These are phyloP conservation scores for Scytalopus superciliaris DNA, from an alignment of 2,113 vertebrate species.

Conservation along the genomic window DNA sequence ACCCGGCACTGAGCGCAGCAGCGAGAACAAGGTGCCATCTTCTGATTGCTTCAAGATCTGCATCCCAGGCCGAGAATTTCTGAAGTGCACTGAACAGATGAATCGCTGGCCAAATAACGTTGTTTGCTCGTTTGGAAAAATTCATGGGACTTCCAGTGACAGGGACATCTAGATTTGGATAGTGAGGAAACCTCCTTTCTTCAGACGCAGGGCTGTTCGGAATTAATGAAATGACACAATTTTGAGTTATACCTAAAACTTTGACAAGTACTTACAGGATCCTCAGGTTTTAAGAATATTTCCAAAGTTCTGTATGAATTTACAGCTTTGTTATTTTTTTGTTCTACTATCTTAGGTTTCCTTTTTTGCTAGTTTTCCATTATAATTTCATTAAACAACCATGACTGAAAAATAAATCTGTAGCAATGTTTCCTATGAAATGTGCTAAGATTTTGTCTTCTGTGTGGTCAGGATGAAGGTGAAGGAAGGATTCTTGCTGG, in stretches of 20 bases:
- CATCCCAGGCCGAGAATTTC: neutral
- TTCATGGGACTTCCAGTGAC: fast-evolving
- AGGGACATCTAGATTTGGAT: too few relatives aligned
- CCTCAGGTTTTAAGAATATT: neutral
- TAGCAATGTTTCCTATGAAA: fast-evolving
- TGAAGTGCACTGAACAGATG: neutral
- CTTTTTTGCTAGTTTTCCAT: neutral
- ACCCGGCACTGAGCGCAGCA: fast-evolving
- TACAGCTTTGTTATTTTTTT: neutral
- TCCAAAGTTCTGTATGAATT: neutral
- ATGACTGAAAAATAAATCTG: neutral
- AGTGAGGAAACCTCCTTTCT: neutral
- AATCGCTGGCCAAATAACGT: neutral
- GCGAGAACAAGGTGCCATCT: slow-evolving; percentile 35
- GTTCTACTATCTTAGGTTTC: neutral
- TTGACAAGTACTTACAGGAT: neutral
- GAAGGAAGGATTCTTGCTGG: neutral
- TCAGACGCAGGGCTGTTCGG: neutral
- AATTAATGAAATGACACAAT: neutral
- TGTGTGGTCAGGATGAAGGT: neutral
- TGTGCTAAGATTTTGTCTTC: neutral
- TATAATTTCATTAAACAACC: neutral
- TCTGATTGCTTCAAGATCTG: neutral
- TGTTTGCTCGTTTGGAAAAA: neutral
- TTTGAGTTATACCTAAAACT: neutral